Conservation (phyloP, 2,888 invertebrate species). For the Rhamnusium bicolor region DNA sequence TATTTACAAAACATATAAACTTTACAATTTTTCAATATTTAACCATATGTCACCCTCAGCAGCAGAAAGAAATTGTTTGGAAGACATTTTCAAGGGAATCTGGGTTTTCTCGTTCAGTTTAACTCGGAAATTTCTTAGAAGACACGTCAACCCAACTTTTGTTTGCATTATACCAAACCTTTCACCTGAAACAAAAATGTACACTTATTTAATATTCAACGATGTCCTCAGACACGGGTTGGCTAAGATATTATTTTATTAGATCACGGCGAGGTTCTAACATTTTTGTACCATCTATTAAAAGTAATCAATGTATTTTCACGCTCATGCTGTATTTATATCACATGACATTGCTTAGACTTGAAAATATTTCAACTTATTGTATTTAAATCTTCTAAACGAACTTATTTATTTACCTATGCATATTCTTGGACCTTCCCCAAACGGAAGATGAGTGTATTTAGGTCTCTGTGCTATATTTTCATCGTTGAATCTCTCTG, state of each 20-base stretch:
- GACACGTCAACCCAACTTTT: constrained; percentile 65
- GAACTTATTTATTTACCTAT: too few species aligned
- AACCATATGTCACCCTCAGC: constrained; percentile 58
- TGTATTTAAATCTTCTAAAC: too few species aligned
- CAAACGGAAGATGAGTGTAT: not conserved
- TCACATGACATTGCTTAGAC: too few species aligned
- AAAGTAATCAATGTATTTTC: too few species aligned
- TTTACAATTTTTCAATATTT: constrained; percentile 48
- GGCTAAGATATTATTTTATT: too few species aligned
- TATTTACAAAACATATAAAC: not conserved
- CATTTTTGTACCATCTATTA: too few species aligned
- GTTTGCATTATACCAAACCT: constrained; percentile 61
- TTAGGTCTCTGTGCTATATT: constrained; percentile 41
- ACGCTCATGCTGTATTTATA: too few species aligned
- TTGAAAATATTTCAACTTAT: too few species aligned
- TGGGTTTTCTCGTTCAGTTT: constrained; percentile 59
- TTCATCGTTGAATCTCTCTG: constrained; percentile 56
- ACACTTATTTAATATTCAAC: too few species aligned
- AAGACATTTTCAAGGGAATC: constrained; percentile 56
- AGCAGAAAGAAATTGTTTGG: constrained; percentile 49
- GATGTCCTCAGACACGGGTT: too few species aligned
- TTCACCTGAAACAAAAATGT: constrained; percentile 54
- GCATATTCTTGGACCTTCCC: too few species aligned
- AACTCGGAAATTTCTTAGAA: constrained; percentile 63
- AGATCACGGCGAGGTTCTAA: too few species aligned